A percentile compares a stretch with the other conserved stretches of the same genome.
phyloP scores from a whole-genome alignment of 2,888 invertebrate species.

The Hypomecis atomaria region DNA sequence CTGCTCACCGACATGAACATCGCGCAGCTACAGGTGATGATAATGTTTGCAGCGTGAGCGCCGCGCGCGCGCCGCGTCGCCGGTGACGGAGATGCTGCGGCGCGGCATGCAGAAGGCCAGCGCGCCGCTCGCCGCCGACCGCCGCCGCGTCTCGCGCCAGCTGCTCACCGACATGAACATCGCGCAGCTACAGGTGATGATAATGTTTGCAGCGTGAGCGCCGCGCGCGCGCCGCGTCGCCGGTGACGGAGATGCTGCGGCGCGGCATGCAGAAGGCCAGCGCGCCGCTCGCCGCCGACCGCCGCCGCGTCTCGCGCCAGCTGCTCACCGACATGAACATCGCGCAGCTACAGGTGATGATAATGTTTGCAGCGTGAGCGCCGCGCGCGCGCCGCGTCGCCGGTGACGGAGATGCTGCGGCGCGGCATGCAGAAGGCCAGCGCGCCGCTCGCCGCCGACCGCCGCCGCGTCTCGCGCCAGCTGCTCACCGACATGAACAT shows the following conservation, averaged over 20 bases:
- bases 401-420: slow-evolving; percentile 94
- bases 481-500: slow-evolving; percentile 97
- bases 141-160: slow-evolving; percentile 92
- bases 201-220: slow-evolving; percentile 71
- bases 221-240: slow-evolving; percentile 89
- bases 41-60: slow-evolving; percentile 71
- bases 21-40: slow-evolving; percentile 87
- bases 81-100: slow-evolving; percentile 94
- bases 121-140: slow-evolving; percentile 92
- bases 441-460: slow-evolving; percentile 92
- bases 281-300: slow-evolving; percentile 92
- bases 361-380: slow-evolving; percentile 76
- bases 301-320: slow-evolving; percentile 92
- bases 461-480: slow-evolving; percentile 92
- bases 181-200: slow-evolving; percentile 87
- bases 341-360: slow-evolving; percentile 91
- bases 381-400: slow-evolving; percentile 89
- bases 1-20: slow-evolving; percentile 97
- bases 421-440: slow-evolving; percentile 92
- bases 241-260: slow-evolving; percentile 94
- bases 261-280: slow-evolving; percentile 92
- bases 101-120: slow-evolving; percentile 92
- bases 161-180: slow-evolving; percentile 97
- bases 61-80: slow-evolving; percentile 89
- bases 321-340: slow-evolving; percentile 97